Evolutionary conservation across 2,113 vertebrate species (phyloP).

Genomic region (Dascyllus trimaculatus): DNA sequence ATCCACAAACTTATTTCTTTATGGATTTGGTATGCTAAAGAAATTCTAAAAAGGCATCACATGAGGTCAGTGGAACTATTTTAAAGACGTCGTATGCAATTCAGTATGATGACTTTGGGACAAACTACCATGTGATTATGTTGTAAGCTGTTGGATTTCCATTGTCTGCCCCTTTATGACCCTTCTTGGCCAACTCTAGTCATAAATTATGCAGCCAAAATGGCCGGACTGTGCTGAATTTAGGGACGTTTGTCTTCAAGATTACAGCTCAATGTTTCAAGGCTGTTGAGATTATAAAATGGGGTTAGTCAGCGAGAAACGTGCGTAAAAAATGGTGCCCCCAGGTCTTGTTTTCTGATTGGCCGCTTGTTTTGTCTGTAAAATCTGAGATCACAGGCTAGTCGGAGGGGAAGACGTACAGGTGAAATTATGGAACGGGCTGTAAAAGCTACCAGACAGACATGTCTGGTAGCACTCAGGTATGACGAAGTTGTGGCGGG

Average conservation of each 20-base stretch:
- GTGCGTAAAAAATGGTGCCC: neutral
- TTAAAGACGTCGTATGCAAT: neutral
- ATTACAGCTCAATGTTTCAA: conserved; percentile 19
- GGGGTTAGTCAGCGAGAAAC: conserved; percentile 19
- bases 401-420: conserved; percentile 26
- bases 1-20: conserved; percentile 19
- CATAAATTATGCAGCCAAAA: conserved; percentile 32
- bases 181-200: conserved; percentile 6
- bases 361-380: conserved; percentile 57
- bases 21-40: neutral
- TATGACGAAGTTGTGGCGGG: conserved; percentile 63
- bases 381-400: conserved; percentile 24
- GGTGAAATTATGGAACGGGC: conserved; percentile 29
- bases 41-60: conserved; percentile 14
- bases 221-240: neutral
- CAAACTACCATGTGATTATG: conserved; percentile 62
- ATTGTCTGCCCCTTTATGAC: conserved; percentile 32
- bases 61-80: conserved; percentile 47
- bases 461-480: conserved; percentile 79
- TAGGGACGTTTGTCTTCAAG: conserved; percentile 20
- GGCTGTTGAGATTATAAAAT: conserved; percentile 15
- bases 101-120: conserved; percentile 33
- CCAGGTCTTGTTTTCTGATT: conserved; percentile 18
- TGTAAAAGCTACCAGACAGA: conserved; percentile 65
- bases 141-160: conserved; percentile 50